These are phyloP conservation scores for Deroplatys truncata DNA, from an alignment of 2,888 invertebrate species.

Conservation along the genomic window DNA sequence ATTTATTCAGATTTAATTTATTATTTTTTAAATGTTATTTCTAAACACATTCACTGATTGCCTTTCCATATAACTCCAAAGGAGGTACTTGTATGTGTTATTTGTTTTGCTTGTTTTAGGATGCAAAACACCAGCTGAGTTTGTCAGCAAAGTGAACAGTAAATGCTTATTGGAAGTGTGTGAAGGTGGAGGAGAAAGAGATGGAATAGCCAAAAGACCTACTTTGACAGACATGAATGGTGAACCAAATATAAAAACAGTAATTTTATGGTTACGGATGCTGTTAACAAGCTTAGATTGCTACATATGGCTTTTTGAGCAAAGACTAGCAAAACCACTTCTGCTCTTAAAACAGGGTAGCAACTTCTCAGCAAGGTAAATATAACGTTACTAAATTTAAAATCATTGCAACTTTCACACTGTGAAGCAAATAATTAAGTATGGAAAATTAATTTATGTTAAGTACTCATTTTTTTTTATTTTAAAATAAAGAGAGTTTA, in stretches of 20 bases:
- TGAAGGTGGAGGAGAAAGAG: background rate
- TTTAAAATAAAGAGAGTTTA: no score
- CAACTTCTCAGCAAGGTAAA: background rate
- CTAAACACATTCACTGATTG: background rate
- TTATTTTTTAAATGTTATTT: background rate
- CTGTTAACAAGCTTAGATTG: slow-evolving; percentile 47
- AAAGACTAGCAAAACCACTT: slow-evolving; percentile 13
- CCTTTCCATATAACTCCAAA: no score
- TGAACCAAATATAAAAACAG: background rate
- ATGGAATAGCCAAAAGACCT: background rate
- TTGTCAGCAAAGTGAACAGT: background rate
- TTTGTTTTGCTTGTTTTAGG: background rate
- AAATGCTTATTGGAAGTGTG: slow-evolving; percentile 28
- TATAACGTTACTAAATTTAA: background rate
- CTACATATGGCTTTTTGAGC: slow-evolving; percentile 39
- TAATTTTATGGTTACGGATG: slow-evolving; percentile 40
- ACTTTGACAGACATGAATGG: background rate
- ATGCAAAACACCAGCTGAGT: background rate
- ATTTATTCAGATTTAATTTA: background rate
- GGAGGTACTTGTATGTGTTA: background rate
- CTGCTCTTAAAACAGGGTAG: background rate
- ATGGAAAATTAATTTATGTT: no score
- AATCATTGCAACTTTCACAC: background rate
- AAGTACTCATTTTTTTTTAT: no score
- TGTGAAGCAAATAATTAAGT: background rate